Evolutionary conservation across 2,888 invertebrate species (phyloP).

Genomic region (Latrodectus elegans): DNA sequence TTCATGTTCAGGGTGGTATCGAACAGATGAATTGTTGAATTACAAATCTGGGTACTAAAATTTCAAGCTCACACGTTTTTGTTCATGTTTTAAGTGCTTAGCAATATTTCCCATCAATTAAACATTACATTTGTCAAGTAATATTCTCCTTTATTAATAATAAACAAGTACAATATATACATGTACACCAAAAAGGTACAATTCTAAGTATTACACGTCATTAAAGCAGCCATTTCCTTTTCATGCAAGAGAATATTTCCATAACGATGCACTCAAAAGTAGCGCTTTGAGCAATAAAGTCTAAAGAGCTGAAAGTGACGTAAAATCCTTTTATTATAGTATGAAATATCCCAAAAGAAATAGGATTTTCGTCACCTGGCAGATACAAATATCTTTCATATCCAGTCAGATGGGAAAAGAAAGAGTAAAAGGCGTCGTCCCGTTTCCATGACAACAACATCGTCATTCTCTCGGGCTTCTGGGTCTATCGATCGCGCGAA

Average conservation of each 20-base stretch:
- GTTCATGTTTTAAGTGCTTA: no score
- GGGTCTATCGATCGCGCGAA: conserved; percentile 42
- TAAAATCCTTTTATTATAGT: no score
- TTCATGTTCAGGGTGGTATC: no score
- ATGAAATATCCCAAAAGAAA: neutral
- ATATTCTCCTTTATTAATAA: no score
- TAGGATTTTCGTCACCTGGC: conserved; percentile 31
- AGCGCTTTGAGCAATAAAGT: conserved; percentile 16
- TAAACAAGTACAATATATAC: no score
- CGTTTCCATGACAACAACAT: conserved; percentile 37
- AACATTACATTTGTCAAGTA: no score
- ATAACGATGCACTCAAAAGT: conserved; percentile 1
- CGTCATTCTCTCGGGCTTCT: conserved; percentile 63
- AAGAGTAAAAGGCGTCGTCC: conserved; percentile 57
- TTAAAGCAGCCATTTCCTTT: neutral
- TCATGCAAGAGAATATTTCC: neutral
- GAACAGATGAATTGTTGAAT: no score
- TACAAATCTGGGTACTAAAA: no score
- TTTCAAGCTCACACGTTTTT: no score
- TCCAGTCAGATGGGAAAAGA: conserved; percentile 18
- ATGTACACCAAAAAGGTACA: neutral
- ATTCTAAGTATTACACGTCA: neutral
- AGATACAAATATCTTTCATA: neutral
- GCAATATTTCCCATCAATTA: no score
- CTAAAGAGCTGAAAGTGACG: neutral